Evolutionary conservation across 2,797 vertebrate species (phyloP).

Genomic region (Potorous gilbertii): DNA sequence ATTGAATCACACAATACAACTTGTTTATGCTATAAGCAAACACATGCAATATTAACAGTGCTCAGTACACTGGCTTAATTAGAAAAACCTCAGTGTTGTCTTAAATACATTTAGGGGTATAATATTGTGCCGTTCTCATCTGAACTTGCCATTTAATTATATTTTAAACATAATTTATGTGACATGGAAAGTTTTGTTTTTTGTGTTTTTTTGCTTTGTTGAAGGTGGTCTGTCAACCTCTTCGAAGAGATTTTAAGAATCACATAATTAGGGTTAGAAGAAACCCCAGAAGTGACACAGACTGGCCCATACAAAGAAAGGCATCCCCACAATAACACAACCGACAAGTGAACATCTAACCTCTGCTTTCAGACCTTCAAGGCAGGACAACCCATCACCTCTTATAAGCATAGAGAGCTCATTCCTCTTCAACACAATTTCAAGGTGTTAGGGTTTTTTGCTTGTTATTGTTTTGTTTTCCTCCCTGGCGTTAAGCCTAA

Average conservation of each 20-base stretch:
- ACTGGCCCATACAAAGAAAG: background rate
- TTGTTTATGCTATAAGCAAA: constrained; percentile 74
- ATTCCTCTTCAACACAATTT: background rate
- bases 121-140: constrained; percentile 56
- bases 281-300: background rate
- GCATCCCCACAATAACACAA: background rate
- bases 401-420: background rate
- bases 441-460: background rate
- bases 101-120: constrained; percentile 70
- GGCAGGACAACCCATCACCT: background rate
- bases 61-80: constrained; percentile 66
- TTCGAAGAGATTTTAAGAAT: constrained; percentile 11
- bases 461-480: background rate
- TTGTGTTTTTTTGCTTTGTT: constrained; percentile 55
- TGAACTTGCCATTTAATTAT: constrained; percentile 70
- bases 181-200: constrained; percentile 57
- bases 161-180: constrained; percentile 73
- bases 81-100: constrained; percentile 65
- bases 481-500: background rate
- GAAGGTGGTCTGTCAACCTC: constrained; percentile 32
- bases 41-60: constrained; percentile 75
- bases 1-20: constrained; percentile 78
- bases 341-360: background rate
- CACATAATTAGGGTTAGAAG: background rate
- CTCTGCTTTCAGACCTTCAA: background rate